phyloP scores from a whole-genome alignment of 2,888 invertebrate genomes.

The Diaprepes abbreviatus region DNA sequence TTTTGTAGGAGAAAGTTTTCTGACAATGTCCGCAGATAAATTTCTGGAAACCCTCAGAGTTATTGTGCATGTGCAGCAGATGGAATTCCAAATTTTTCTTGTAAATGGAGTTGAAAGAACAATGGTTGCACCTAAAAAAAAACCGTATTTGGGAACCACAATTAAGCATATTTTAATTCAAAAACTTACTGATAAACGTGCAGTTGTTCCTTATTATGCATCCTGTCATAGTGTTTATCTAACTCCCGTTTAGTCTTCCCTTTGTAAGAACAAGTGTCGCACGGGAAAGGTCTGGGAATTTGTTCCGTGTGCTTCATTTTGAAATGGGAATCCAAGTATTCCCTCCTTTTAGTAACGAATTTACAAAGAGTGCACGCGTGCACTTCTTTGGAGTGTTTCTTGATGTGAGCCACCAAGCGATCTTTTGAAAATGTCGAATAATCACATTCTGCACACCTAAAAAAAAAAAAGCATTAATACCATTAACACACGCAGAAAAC shows the following conservation, averaged over 20 bases:
- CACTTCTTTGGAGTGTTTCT: constrained; percentile 40
- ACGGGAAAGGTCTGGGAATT: constrained; percentile 34
- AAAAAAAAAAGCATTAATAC: constrained; percentile 10
- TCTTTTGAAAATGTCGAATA: constrained; percentile 42
- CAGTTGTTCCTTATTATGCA: constrained; percentile 45
- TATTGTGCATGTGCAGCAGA: constrained; percentile 44
- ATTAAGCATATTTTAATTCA: background rate
- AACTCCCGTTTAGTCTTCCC: constrained; percentile 43
- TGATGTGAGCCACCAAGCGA: constrained; percentile 36
- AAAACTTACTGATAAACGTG: constrained; percentile 31
- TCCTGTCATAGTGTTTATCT: constrained; percentile 38
- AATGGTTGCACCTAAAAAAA: constrained; percentile 35
- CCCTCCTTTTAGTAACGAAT: constrained; percentile 37
- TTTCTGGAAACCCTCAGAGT: constrained; percentile 41
- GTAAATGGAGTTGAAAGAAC: constrained; percentile 44
- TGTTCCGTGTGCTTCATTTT: constrained; percentile 31
- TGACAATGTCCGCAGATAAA: constrained; percentile 47
- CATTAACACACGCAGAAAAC: too few species aligned
- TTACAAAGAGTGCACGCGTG: constrained; percentile 40
- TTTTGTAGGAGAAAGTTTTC: constrained; percentile 43
- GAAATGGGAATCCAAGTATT: constrained; percentile 33
- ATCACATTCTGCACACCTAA: constrained; percentile 39
- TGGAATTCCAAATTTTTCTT: constrained; percentile 47
- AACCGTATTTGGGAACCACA: background rate
- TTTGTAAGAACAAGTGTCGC: constrained; percentile 47